phyloP scores from a whole-genome alignment of 2,888 invertebrate genomes.

The Terebella lapidaria region DNA sequence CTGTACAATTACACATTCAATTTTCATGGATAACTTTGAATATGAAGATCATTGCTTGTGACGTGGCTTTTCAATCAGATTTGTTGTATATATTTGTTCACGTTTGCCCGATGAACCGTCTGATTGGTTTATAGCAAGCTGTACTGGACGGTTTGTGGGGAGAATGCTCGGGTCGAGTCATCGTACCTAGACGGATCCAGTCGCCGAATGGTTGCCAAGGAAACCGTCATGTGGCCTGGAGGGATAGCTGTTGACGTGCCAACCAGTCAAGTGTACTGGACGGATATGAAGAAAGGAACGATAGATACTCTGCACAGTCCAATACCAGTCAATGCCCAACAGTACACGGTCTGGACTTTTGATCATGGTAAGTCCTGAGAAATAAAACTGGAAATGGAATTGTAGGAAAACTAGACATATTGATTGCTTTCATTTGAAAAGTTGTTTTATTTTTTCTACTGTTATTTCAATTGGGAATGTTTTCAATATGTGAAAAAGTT shows the following conservation, averaged over 20 bases:
- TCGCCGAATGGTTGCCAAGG: conserved; percentile 63
- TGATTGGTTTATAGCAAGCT: conserved; percentile 46
- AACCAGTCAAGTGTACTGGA: conserved; percentile 76
- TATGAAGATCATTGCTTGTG: no score
- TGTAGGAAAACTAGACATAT: not conserved
- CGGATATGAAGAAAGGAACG: conserved; percentile 63
- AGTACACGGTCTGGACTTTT: conserved; percentile 14
- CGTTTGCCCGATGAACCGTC: conserved; percentile 60
- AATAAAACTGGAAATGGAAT: not conserved
- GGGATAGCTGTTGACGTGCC: conserved; percentile 77
- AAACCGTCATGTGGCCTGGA: conserved; percentile 72
- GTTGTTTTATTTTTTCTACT: no score
- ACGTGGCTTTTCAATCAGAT: no score
- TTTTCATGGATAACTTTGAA: no score
- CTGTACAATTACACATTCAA: no score
- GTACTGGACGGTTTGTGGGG: conserved; percentile 91
- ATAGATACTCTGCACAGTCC: conserved; percentile 20
- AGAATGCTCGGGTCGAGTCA: conserved; percentile 72
- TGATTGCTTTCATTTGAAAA: no score
- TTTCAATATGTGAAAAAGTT: no score
- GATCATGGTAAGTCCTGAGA: conserved; percentile 6
- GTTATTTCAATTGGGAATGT: no score
- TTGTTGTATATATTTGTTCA: no score
- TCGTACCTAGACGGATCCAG: conserved; percentile 75
- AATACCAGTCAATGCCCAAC: not conserved